Evolutionary conservation across 1,140 invertebrate species (phyloP).

Genomic region (Drosophila pruinosa): DNA sequence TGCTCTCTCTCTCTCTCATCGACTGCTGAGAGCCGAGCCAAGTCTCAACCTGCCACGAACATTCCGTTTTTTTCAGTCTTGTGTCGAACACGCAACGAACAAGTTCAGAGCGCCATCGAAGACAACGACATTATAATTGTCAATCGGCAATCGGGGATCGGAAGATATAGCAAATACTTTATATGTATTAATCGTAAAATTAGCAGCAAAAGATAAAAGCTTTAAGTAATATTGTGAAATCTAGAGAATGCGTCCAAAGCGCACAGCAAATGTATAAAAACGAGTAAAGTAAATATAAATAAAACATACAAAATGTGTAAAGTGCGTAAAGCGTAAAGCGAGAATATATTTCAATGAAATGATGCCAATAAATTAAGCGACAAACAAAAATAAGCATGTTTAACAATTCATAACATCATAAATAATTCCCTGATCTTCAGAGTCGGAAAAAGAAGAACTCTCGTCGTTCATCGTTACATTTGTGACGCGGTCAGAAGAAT

Average conservation of each 20-base stretch:
- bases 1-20: neutral
- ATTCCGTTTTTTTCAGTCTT: conserved; percentile 60
- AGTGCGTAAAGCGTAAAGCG: conserved; percentile 54
- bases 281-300: conserved; percentile 19
- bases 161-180: conserved; percentile 18
- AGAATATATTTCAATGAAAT: conserved; percentile 25
- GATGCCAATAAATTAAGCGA: conserved; percentile 33
- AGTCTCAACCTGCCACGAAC: conserved; percentile 14
- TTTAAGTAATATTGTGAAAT: conserved; percentile 66
- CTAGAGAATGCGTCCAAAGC: conserved; percentile 41
- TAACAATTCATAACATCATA: neutral
- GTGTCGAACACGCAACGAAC: conserved; percentile 64
- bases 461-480: conserved; percentile 36
- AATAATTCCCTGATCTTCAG: conserved; percentile 10
- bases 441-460: neutral
- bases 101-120: conserved; percentile 64
- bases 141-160: neutral
- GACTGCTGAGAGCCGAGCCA: neutral
- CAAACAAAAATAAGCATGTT: conserved; percentile 11
- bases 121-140: conserved; percentile 56
- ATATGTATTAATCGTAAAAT: conserved; percentile 1
- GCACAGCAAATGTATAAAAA: conserved; percentile 1
- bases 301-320: conserved; percentile 27
- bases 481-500: conserved; percentile 23
- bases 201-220: conserved; percentile 23